Base-by-base conservation (phyloP, 1,140 invertebrate genomes). In the Phymorhynchus buccinoides region DNA sequence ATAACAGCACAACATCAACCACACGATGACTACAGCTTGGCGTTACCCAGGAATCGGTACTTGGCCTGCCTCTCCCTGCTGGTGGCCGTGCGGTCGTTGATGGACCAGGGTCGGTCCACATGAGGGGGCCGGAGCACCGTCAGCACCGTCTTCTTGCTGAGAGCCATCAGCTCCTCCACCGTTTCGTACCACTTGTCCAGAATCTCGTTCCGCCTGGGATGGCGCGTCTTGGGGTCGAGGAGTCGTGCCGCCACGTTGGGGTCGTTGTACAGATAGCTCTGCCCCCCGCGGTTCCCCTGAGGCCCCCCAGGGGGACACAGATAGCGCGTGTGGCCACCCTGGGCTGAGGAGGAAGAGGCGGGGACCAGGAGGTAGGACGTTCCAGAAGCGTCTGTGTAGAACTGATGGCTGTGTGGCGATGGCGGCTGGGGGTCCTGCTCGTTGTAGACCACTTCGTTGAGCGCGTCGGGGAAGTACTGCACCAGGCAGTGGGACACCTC, bases 141-240 rank as follows among this genome's bases (percentile, higher is more conserved):
- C 41, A 48, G 27, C 42, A 79, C 44, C 77, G 27, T 79, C 42
- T 48, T 79, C 77, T 52, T 79, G 77, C 77, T 79, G 27, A 79
- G 30, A 6, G 77, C 77, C 77, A 79, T 79, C 77, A 79, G n/a
- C 27, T 79, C 44, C n/a, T 79, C 77, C 42, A 56, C 77, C 3
- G 77, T 79, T n/a, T 79, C 77, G 77, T 79, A 79, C 77, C 77
- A 79, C 77, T 79, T 79, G 27, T 79, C 77, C 27, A 79, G 30
- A 1, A 39, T 39, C 77, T 79, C 77, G 77, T 39, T 79, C 22
- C 44, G 41, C 22, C 77, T 22, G 0, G 27, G 18, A 12, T n/a
- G 77, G 4, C 42, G 35, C 22, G 27, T 30, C 12, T 22, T 7
- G 30, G 75, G 75, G 39, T 78, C 42, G 22, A 79, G 44, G 27